These are phyloP conservation scores for Rhopalosiphum maidis DNA, from an alignment of 1,140 invertebrate species.

Conservation along the genomic window DNA sequence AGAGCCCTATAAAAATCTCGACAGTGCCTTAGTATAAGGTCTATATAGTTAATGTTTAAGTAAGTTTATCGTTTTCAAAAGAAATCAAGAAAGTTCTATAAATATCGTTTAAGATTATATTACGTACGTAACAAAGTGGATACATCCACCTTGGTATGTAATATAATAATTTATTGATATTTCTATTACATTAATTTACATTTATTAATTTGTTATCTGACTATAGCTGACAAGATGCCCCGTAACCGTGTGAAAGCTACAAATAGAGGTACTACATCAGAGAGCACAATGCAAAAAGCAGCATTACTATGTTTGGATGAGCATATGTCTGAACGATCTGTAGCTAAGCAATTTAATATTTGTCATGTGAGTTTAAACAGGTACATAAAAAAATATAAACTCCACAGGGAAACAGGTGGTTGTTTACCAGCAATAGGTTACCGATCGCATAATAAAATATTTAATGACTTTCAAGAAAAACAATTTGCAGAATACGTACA, in stretches of 20 bases:
- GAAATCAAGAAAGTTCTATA: too few relatives aligned
- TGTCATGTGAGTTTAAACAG: not conserved
- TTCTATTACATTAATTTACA: too few relatives aligned
- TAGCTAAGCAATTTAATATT: not conserved
- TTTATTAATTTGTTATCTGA: too few relatives aligned
- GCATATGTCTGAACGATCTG: not conserved
- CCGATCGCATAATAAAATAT: constrained; percentile 20
- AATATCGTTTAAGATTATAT: too few relatives aligned
- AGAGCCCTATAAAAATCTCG: too few relatives aligned
- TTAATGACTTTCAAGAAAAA: not conserved
- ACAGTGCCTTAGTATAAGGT: too few relatives aligned
- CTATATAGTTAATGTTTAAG: too few relatives aligned
- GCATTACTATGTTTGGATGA: not conserved
- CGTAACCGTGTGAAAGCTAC: not conserved
- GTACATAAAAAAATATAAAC: not conserved
- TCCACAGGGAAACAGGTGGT: not conserved
- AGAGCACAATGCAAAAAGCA: not conserved
- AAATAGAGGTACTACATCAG: not conserved
- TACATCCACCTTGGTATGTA: too few relatives aligned
- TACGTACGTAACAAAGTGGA: too few relatives aligned
- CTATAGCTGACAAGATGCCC: not conserved
- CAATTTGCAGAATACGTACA: not conserved
- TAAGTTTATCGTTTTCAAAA: too few relatives aligned
- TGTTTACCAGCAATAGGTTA: not conserved
- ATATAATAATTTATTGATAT: too few relatives aligned